Conservation (phyloP, 64 coral and sea anemone genomes). For the Hydrozoanthus tunicans region DNA sequence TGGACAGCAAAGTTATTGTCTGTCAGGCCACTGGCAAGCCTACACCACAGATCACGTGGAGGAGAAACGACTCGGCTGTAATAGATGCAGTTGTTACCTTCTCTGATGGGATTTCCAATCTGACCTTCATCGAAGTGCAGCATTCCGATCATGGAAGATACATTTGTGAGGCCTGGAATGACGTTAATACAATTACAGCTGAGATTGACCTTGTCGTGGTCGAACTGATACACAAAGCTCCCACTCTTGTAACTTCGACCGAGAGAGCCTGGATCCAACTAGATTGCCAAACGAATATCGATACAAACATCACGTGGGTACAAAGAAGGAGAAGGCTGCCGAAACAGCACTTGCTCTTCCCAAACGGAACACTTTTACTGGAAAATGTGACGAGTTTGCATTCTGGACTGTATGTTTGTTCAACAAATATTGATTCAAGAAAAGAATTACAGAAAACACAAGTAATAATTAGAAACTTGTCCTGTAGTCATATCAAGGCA, state of each 20-base stretch:
- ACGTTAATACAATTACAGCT: background rate
- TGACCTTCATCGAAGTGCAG: background rate
- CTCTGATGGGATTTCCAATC: background rate
- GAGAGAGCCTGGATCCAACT: slow-evolving; percentile 4
- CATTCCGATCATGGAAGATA: background rate
- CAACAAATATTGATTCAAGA: background rate
- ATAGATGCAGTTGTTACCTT: background rate
- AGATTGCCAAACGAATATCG: background rate
- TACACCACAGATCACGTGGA: background rate
- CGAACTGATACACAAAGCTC: background rate
- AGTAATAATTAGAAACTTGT: background rate
- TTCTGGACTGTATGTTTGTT: background rate
- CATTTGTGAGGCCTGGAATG: background rate
- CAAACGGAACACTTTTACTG: background rate
- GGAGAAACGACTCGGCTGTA: background rate
- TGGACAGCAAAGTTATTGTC: background rate
- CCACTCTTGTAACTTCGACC: background rate
- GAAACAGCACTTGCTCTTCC: background rate
- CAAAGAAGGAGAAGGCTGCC: background rate
- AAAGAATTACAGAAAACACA: background rate
- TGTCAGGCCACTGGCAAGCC: background rate
- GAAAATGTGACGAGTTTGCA: background rate
- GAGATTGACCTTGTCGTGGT: background rate
- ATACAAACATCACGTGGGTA: background rate
- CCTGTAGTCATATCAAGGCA: background rate